Percentiles rank a stretch among this genome's conserved stretches.
These are phyloP conservation scores for Rhineura floridana DNA, from an alignment of 2,113 vertebrate species.

Conservation along the genomic window DNA sequence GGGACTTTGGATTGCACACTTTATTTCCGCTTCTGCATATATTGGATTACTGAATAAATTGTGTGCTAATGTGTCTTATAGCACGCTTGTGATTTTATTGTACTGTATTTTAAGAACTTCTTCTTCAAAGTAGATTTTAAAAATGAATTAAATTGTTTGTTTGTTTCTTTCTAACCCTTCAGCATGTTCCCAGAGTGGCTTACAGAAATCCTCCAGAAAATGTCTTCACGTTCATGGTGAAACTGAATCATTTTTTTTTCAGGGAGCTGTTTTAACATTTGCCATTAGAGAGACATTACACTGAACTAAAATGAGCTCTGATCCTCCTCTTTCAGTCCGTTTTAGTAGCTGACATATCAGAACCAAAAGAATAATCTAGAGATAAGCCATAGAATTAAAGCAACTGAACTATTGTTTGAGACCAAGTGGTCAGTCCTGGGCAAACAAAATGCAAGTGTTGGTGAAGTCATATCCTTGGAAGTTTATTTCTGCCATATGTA, in stretches of 20 bases:
- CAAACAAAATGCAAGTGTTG: neutral
- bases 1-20: neutral
- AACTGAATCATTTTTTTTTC: neutral
- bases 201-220: neutral
- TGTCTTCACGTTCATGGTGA: neutral
- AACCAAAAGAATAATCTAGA: neutral
- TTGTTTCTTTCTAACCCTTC: too few relatives aligned
- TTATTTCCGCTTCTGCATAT: neutral
- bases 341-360: neutral
- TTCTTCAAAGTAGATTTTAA: too few relatives aligned
- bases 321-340: too few relatives aligned
- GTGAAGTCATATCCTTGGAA: neutral
- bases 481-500: neutral
- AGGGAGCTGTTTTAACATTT: neutral
- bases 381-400: neutral
- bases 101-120: too few relatives aligned
- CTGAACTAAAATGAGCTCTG: too few relatives aligned
- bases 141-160: too few relatives aligned
- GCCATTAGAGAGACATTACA: too few relatives aligned
- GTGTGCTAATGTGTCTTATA: too few relatives aligned
- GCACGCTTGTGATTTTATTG: too few relatives aligned
- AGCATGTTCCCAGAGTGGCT: too few relatives aligned
- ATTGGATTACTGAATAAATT: neutral
- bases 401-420: neutral
- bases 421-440: neutral